These are phyloP conservation scores for Pterocles burchelli DNA, from an alignment of 2,113 vertebrate species.

Conservation along the genomic window DNA sequence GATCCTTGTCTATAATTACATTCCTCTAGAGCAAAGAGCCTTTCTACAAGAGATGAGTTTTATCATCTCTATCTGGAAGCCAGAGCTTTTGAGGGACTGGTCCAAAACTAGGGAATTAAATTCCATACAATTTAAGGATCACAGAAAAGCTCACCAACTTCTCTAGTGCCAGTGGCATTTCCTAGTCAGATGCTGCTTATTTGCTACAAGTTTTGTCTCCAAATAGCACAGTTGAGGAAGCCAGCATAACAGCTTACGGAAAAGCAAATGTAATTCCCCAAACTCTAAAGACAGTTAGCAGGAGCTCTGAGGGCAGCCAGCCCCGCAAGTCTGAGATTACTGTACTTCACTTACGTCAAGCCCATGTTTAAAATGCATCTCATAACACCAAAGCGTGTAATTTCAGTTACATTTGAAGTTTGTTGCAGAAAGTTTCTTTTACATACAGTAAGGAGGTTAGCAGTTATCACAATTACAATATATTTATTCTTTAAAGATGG, in stretches of 20 bases:
- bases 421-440: neutral
- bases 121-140: neutral
- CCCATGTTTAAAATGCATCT: neutral
- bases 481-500: neutral
- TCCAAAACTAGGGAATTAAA: neutral
- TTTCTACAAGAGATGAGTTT: neutral
- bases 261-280: neutral
- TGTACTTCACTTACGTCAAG: neutral
- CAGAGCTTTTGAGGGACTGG: neutral
- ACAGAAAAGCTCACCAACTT: neutral
- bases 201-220: neutral
- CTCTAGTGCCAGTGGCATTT: neutral
- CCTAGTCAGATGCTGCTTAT: neutral
- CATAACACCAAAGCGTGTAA: neutral
- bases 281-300: neutral
- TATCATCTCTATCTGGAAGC: neutral
- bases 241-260: fast-evolving
- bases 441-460: neutral
- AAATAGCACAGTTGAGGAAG: neutral
- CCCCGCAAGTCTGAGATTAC: neutral
- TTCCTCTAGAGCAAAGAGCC: neutral
- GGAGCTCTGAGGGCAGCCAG: neutral
- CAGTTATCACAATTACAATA: neutral
- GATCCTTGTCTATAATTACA: neutral
- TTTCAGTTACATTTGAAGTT: neutral